Base-by-base conservation (phyloP, 2,888 invertebrate genomes). In the Spodoptera picta region DNA sequence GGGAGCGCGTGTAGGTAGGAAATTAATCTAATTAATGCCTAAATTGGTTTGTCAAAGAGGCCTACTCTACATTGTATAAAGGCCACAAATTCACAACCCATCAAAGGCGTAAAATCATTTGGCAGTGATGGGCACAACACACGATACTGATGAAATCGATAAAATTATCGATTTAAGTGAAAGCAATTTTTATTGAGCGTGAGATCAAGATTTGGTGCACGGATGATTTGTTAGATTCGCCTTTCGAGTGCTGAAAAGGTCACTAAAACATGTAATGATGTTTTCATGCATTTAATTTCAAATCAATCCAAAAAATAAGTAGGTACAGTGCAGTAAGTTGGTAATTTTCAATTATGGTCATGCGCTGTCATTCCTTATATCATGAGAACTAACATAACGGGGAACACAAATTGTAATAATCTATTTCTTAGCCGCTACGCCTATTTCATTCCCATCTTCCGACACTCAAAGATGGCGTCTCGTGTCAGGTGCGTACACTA, bases 91-190 rank as follows among this genome's bases (percentile, higher is more conserved):
- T 66, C 75, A 68, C 48, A 41, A 59, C 23, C 42, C 42, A 65
- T 46, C 12, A 60, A 64, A 77, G 47, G 48, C 52, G 47, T 60
- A 56, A 50, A 70, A 60, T 45, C 57, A 55, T 60, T 53, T 44
- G 51, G 11, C 11, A 42, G 7, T 60, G 52, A 69, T 61, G 53
- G 55, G 50, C 60, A 71, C 46, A 59, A 61, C 51, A 67, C 66
- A 67, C 66, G 74, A 71, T 67, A 31, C 41, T 64, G 72, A 74
- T 71, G 59, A 48, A 74, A 77, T 75, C 61, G 66, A 77, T 79
- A 74, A 66, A 66, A 66, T 50, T 72, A 77, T 72, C 65, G 69
- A 76, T 66, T 73, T 69, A 72, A 81, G 81, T 75, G 77, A 80
- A 81, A 79, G 77, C 67, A 52, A 58, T 69, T 65, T 67, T 65